These are phyloP conservation scores for Elymnias hypermnestra DNA, from an alignment of 1,140 invertebrate genomes.

Conservation along the genomic window DNA sequence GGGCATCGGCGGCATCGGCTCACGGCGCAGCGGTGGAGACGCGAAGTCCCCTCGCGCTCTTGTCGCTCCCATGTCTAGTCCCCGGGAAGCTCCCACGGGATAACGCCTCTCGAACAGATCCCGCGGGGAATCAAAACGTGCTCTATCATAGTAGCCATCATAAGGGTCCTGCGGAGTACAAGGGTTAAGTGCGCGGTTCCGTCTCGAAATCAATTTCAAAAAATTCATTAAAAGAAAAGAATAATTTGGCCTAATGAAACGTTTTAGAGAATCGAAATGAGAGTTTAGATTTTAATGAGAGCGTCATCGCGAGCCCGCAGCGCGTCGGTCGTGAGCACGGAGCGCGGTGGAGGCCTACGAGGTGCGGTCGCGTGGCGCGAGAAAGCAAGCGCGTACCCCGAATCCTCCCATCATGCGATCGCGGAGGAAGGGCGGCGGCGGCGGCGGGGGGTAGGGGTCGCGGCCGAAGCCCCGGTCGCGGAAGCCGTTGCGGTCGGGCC, in stretches of 20 bases:
- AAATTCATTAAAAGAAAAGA: background rate
- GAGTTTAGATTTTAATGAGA: background rate
- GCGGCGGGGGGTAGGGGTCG: slow-evolving; percentile 89
- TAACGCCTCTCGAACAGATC: slow-evolving; percentile 88
- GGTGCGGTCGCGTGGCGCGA: slow-evolving; percentile 44
- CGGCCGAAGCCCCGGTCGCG: slow-evolving; percentile 89
- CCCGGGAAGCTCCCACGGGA: slow-evolving; percentile 79
- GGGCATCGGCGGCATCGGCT: slow-evolving; percentile 81
- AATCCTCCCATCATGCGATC: slow-evolving; percentile 91
- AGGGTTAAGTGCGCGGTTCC: slow-evolving; percentile 9
- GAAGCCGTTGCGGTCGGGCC: slow-evolving; percentile 86
- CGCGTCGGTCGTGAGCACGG: background rate
- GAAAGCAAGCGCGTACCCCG: slow-evolving; percentile 79
- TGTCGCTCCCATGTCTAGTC: slow-evolving; percentile 77
- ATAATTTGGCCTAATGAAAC: slow-evolving; percentile 1
- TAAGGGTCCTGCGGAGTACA: slow-evolving; percentile 81
- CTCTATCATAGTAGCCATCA: slow-evolving; percentile 87
- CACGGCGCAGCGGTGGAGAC: slow-evolving; percentile 80
- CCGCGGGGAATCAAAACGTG: slow-evolving; percentile 83
- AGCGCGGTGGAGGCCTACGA: slow-evolving; percentile 40
- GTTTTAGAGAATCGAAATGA: background rate
- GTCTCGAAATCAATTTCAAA: too few species aligned
- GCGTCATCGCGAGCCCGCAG: slow-evolving; percentile 42
- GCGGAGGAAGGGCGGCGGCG: slow-evolving; percentile 89
- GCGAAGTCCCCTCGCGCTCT: slow-evolving; percentile 80